Evolutionary conservation across 2,113 vertebrate genomes (phyloP).

Genomic region (Gopherus evgoodei): DNA sequence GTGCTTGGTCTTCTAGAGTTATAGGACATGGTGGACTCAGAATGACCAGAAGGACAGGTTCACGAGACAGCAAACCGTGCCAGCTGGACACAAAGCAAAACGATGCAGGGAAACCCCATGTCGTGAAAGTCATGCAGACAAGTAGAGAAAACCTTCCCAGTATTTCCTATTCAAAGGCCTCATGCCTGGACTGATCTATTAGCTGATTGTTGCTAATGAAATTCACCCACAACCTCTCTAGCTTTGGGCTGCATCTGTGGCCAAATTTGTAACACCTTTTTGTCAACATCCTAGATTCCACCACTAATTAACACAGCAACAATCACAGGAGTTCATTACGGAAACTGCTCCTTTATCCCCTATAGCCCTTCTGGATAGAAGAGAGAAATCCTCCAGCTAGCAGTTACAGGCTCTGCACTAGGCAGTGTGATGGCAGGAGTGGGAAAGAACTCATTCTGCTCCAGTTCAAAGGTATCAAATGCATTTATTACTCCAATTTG

Average conservation of each 20-base stretch:
- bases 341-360: constrained; percentile 19
- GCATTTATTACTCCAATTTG: accelerated
- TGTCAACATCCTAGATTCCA: constrained; percentile 4
- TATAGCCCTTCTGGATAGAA: not conserved
- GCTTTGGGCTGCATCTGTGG: not conserved
- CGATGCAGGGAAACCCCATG: not conserved
- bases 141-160: not conserved
- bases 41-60: not conserved
- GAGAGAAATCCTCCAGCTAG: constrained; percentile 35
- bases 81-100: not conserved
- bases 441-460: not conserved
- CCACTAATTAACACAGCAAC: constrained; percentile 75
- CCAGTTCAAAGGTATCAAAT: not conserved
- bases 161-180: not conserved
- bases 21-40: not conserved
- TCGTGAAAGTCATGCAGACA: accelerated
- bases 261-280: constrained; percentile 30
- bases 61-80: not conserved
- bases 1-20: not conserved
- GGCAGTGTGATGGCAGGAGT: not conserved
- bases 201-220: not conserved
- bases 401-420: not conserved
- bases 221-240: not conserved
- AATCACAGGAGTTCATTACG: constrained; percentile 58
- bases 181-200: not conserved